phyloP scores from a whole-genome alignment of 2,113 vertebrate genomes.

The Jacana jacana region DNA sequence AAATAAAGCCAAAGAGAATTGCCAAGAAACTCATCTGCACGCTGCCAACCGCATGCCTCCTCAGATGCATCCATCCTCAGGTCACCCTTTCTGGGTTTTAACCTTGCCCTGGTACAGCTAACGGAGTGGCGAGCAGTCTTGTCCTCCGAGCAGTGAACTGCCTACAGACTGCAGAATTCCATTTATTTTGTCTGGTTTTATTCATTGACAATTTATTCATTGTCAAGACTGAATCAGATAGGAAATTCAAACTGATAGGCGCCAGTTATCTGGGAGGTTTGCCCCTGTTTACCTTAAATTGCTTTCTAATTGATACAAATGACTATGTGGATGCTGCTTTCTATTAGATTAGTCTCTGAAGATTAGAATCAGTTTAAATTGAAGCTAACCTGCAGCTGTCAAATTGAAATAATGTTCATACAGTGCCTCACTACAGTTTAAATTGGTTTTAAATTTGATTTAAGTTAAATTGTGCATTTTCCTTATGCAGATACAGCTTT shows the following conservation, averaged over 20 bases:
- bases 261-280: background rate
- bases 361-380: background rate
- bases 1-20: background rate
- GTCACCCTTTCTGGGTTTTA: background rate
- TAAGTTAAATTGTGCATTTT: background rate
- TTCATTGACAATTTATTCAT: background rate
- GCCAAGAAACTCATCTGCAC: background rate
- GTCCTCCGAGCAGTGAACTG: background rate
- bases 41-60: background rate
- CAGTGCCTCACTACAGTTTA: background rate
- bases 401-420: background rate
- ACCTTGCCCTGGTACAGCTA: background rate
- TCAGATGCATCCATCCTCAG: background rate
- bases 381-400: background rate
- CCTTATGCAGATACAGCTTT: background rate
- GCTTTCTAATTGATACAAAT: constrained; percentile 3
- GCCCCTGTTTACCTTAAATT: background rate
- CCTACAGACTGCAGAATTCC: background rate
- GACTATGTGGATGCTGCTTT: background rate
- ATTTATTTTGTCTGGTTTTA: background rate
- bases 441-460: background rate
- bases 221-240: background rate
- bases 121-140: background rate
- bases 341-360: background rate
- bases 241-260: background rate